Base-by-base conservation (phyloP, 53 echinoderm and acorn worm species). In the Temnopleurus reevesii region DNA sequence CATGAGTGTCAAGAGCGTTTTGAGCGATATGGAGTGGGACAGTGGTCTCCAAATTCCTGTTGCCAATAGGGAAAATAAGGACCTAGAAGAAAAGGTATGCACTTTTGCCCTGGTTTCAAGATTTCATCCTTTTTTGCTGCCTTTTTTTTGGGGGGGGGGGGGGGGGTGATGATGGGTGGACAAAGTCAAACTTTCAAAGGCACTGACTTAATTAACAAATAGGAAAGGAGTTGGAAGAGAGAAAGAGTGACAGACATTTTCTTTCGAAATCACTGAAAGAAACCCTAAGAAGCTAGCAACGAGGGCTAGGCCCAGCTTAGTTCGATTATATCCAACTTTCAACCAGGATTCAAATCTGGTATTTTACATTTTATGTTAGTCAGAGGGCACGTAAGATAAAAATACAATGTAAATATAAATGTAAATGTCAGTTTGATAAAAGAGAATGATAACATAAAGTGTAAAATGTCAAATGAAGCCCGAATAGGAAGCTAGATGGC, bases 1-100 rank as follows among this genome's bases (percentile, higher is more conserved):
- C 66, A 97, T 99, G 99, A 99, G 99, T 44, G 94, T 96, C 45
- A 96, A 92, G 77, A 94, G 96, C 90, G 91, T 96, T 66, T 82
- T 99, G 41, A 92, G 96, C 56, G 99, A 94, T 49, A 95, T 96
- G 94, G 99, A 99, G 66, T 99, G 99, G 99, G 99, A 99, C 58
- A 96, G 94, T 38, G 99, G 99, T 44, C 93, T 99, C 33, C 94
- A 93, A 59, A 94, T 99, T 33, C 99, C 99, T 21, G 99, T 99
- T 6, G 99, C 94, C 28, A 99, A 99, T 80, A 89, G 89, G 63
- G 92, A 82, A 7, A 99, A 99, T 63, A 99, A 99, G 77, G 21
- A 83, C 8, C 89, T 96, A 41, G 99, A 79, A 29, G 79, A 12
- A 29, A 4, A 47, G 2, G 79, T 79, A 10, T 46, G 49, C 25